Conservation (phyloP, 1,140 invertebrate species). For the Diorhabda carinulata region DNA sequence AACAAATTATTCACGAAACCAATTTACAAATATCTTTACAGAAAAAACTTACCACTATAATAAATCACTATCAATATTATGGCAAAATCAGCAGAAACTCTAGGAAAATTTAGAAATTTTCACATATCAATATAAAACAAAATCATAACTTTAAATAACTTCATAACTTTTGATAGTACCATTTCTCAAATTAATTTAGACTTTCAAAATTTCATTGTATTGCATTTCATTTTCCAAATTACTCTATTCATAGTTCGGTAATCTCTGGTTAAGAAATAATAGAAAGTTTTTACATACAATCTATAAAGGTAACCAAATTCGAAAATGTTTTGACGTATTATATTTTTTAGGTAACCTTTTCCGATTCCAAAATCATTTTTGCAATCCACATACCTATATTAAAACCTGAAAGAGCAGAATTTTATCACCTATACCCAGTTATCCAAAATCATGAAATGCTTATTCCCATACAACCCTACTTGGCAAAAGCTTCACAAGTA, state of each 20-base stretch:
- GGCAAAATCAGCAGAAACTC: neutral
- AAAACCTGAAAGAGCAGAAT: neutral
- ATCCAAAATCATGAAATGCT: neutral
- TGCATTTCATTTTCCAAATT: neutral
- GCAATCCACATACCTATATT: neutral
- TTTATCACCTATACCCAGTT: neutral
- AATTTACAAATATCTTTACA: constrained; percentile 4
- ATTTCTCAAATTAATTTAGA: neutral
- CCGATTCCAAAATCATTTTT: neutral
- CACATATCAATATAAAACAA: neutral
- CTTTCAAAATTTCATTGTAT: neutral
- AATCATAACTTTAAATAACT: neutral
- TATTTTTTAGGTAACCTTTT: neutral
- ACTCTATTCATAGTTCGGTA: neutral
- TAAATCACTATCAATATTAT: neutral
- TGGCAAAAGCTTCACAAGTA: neutral
- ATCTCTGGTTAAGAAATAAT: neutral
- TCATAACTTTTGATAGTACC: neutral
- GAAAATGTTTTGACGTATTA: neutral
- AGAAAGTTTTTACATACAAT: neutral
- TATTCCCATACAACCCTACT: neutral
- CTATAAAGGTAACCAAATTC: neutral
- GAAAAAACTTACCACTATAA: constrained; percentile 6
- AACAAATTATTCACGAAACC: neutral
- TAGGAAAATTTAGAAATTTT: neutral